phyloP scores from a whole-genome alignment of 1,140 invertebrate genomes.

The Drosophila sproati region DNA sequence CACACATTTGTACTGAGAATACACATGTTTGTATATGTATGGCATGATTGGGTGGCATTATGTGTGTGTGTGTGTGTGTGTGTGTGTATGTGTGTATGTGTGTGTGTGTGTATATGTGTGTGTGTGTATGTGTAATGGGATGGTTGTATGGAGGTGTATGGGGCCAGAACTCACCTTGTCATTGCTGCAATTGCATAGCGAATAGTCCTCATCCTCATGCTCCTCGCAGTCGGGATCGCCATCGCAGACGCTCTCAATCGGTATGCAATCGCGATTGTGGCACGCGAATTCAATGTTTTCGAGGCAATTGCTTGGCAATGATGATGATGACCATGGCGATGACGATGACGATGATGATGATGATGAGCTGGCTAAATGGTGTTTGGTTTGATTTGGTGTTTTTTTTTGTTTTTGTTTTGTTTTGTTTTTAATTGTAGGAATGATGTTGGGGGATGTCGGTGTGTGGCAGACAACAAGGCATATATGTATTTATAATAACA shows the following conservation, averaged over 20 bases:
- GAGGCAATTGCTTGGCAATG: constrained; percentile 62
- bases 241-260: constrained; percentile 89
- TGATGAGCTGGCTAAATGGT: constrained; percentile 60
- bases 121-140: constrained; percentile 1
- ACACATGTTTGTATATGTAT: constrained; percentile 36
- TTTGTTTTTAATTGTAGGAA: constrained; percentile 19
- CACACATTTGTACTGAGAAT: constrained; percentile 83
- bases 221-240: constrained; percentile 92
- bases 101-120: background rate
- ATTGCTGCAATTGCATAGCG: constrained; percentile 84
- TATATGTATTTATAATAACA: constrained; percentile 53
- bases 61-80: constrained; percentile 6
- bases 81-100: background rate
- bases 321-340: constrained; percentile 31
- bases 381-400: constrained; percentile 29
- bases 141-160: background rate
- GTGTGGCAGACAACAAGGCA: constrained; percentile 62
- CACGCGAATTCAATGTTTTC: constrained; percentile 85
- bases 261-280: constrained; percentile 86
- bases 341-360: constrained; percentile 26
- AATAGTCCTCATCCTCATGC: constrained; percentile 90
- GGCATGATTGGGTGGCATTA: constrained; percentile 22
- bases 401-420: constrained; percentile 19
- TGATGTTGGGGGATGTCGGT: constrained; percentile 46
- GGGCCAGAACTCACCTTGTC: constrained; percentile 78